A percentile compares a stretch with the other conserved stretches of the same genome.
Conservation (phyloP, 2,113 vertebrate species). For the Bagarius yarrelli region DNA sequence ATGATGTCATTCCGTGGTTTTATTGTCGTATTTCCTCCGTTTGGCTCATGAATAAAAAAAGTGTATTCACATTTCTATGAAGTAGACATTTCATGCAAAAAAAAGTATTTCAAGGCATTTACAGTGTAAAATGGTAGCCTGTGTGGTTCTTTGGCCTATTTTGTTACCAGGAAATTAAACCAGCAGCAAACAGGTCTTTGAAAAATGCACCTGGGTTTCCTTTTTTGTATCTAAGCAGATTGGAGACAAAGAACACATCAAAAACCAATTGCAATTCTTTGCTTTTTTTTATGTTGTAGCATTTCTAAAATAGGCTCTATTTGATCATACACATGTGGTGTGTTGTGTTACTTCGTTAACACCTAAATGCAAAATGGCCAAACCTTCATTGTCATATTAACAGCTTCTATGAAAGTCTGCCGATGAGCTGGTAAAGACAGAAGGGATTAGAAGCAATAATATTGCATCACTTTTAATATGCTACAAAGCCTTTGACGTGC, state of each 20-base stretch:
- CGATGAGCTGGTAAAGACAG: background rate
- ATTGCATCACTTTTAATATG: background rate
- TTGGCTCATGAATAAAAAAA: slow-evolving; percentile 67
- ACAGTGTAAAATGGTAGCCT: background rate
- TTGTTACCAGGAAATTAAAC: slow-evolving; percentile 33
- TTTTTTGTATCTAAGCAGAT: background rate
- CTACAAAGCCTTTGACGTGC: background rate
- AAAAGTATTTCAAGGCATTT: background rate
- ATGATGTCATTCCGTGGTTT: slow-evolving; percentile 63
- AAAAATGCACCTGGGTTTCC: slow-evolving; percentile 3
- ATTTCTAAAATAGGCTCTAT: background rate
- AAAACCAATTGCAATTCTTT: slow-evolving; percentile 3
- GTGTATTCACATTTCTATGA: slow-evolving; percentile 63
- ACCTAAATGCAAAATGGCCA: background rate
- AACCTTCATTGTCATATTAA: slow-evolving; percentile 4
- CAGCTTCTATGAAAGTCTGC: background rate
- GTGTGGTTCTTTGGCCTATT: slow-evolving; percentile 36
- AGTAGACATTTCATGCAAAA: slow-evolving; percentile 34
- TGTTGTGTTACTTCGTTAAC: background rate
- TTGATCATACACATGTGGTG: slow-evolving; percentile 1
- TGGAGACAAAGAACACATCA: background rate
- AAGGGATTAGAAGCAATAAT: background rate
- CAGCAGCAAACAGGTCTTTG: background rate
- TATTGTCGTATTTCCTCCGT: slow-evolving; percentile 59
- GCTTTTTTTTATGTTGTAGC: background rate